Evolutionary conservation across 2,113 vertebrate genomes (phyloP).

Genomic region (Phylloscopus trochiloides): DNA sequence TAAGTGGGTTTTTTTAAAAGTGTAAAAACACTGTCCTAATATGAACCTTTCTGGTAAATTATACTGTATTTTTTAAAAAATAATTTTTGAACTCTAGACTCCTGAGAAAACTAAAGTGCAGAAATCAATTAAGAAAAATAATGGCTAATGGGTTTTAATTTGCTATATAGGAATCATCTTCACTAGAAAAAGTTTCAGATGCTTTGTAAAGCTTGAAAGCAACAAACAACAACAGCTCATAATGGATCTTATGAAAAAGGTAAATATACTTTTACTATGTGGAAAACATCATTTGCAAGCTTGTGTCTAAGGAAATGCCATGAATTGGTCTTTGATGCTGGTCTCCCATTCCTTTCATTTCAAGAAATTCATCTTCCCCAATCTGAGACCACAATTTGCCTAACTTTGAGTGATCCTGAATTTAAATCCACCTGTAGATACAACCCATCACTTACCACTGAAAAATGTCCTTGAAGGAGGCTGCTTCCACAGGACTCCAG

Average conservation of each 20-base stretch:
- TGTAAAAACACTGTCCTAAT: background rate
- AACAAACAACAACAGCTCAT: background rate
- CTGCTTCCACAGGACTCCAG: slow-evolving; percentile 28
- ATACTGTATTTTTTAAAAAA: background rate
- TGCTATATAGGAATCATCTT: background rate
- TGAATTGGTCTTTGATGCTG: background rate
- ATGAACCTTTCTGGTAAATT: background rate
- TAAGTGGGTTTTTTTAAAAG: background rate
- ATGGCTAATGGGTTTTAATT: background rate
- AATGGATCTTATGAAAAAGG: background rate
- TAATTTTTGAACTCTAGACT: background rate
- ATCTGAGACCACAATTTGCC: background rate
- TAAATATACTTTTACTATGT: background rate
- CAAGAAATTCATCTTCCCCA: background rate
- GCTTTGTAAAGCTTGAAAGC: background rate
- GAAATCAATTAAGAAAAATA: background rate
- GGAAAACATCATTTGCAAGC: background rate
- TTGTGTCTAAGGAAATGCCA: background rate
- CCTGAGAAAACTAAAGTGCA: background rate
- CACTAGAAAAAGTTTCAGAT: background rate
- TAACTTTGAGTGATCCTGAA: background rate
- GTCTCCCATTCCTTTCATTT: background rate
- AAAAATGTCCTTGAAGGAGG: slow-evolving; percentile 45
- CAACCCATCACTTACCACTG: slow-evolving; percentile 61
- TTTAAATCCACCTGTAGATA: background rate